Conservation (phyloP, 30 jellyfish, hydroid and myxozoan genomes). For the Cassiopea andromeda region DNA sequence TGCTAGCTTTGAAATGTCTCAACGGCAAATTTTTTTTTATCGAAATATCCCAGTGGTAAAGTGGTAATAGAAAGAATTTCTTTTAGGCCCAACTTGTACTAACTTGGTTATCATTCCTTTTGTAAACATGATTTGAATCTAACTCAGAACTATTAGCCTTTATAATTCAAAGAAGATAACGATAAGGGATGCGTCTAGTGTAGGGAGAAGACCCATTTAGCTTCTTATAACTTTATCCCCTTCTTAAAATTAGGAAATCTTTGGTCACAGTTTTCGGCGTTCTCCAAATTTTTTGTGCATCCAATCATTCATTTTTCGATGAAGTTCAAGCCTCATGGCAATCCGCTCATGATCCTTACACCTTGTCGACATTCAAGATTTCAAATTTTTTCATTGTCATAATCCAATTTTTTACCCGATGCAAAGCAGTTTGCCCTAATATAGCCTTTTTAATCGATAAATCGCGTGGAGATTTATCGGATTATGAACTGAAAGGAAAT, state of each 20-base stretch:
- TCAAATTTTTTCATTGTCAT: not conserved
- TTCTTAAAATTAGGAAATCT: not conserved
- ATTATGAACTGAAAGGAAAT: constrained; percentile 9
- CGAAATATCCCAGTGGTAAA: not conserved
- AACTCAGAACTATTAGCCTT: not conserved
- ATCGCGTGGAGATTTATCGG: constrained; percentile 25
- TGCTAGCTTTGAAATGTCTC: not conserved
- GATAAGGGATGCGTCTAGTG: not conserved
- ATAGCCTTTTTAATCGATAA: constrained; percentile 1
- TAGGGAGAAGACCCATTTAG: not conserved
- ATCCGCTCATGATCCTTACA: not conserved
- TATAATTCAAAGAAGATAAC: not conserved
- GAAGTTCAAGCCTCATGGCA: not conserved
- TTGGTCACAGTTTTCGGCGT: not conserved
- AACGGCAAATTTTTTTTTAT: not conserved
- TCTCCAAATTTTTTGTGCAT: not conserved
- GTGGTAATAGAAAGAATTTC: too few species aligned
- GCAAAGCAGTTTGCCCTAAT: not conserved
- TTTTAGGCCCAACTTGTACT: too few species aligned
- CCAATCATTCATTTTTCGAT: not conserved
- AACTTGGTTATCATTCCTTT: too few species aligned
- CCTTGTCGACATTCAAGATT: not conserved
- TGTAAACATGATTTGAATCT: too few species aligned
- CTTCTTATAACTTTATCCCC: not conserved
- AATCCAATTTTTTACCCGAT: not conserved